A percentile compares a stretch with the other conserved stretches of the same genome.
Conservation (phyloP, 2,888 invertebrate genomes). For the Tipula lateralis region DNA sequence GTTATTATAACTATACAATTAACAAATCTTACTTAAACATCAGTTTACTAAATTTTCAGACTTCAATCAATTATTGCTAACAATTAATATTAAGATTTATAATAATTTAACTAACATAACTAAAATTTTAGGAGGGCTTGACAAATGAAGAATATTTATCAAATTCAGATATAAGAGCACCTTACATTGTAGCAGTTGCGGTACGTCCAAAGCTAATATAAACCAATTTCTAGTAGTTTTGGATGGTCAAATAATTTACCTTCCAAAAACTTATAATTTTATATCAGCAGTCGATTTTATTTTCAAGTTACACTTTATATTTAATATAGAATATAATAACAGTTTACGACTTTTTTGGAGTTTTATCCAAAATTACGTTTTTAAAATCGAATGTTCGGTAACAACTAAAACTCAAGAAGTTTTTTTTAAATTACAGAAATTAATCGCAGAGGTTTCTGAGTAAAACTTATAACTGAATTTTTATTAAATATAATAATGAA, state of each 20-base stretch:
- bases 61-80: too few species aligned
- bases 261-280: background rate
- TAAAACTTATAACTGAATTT: too few species aligned
- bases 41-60: too few species aligned
- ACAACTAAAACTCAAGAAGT: background rate
- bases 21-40: too few species aligned
- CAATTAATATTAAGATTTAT: too few species aligned
- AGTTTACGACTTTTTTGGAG: too few species aligned
- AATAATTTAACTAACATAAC: too few species aligned
- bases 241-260: background rate
- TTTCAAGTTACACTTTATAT: background rate
- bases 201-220: background rate
- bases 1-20: too few species aligned
- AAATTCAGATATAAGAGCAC: background rate
- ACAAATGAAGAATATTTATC: background rate
- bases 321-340: background rate
- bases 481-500: background rate
- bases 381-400: too few species aligned
- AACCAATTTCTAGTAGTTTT: background rate
- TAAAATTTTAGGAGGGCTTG: background rate
- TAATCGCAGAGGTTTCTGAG: background rate
- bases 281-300: too few species aligned
- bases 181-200: slow-evolving; percentile 4
- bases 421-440: background rate
- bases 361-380: too few species aligned